phyloP scores from a whole-genome alignment of 1,140 invertebrate genomes.

The Eurosta solidaginis region DNA sequence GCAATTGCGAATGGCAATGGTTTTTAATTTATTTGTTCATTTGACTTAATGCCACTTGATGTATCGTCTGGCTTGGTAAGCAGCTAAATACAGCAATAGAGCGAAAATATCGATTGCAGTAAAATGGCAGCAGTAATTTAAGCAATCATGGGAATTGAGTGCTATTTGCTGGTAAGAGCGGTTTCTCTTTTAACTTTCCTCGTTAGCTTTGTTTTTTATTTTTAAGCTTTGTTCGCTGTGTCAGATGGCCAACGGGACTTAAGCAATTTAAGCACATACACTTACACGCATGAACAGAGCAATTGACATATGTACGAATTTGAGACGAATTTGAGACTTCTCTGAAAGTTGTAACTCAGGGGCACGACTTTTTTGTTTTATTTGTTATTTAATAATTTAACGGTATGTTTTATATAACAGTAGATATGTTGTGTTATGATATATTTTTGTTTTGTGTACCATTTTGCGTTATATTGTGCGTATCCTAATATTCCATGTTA shows the following conservation, averaged over 20 bases:
- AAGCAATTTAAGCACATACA: not conserved
- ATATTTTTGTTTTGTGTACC: too few relatives aligned
- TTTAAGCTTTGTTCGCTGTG: not conserved
- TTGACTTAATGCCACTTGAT: conserved; percentile 58
- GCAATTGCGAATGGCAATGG: conserved; percentile 8
- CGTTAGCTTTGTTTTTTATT: not conserved
- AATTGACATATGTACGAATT: too few relatives aligned
- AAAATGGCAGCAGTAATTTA: not conserved
- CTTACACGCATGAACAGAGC: not conserved
- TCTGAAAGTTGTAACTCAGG: too few relatives aligned
- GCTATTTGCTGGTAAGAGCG: not conserved
- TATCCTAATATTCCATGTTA: too few relatives aligned
- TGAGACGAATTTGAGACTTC: too few relatives aligned
- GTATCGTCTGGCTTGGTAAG: conserved; percentile 43
- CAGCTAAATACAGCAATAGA: not conserved
- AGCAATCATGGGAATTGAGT: conserved; percentile 2
- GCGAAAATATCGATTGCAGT: not conserved
- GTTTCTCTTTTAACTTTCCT: not conserved
- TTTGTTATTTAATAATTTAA: too few relatives aligned
- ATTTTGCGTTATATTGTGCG: too few relatives aligned
- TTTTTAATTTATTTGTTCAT: conserved; percentile 50
- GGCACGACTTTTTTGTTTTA: too few relatives aligned
- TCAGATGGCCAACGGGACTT: not conserved
- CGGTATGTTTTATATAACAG: too few relatives aligned
- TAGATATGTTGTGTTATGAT: too few relatives aligned